Conservation (phyloP, 2,888 invertebrate genomes). For the Auanema sp. region DNA sequence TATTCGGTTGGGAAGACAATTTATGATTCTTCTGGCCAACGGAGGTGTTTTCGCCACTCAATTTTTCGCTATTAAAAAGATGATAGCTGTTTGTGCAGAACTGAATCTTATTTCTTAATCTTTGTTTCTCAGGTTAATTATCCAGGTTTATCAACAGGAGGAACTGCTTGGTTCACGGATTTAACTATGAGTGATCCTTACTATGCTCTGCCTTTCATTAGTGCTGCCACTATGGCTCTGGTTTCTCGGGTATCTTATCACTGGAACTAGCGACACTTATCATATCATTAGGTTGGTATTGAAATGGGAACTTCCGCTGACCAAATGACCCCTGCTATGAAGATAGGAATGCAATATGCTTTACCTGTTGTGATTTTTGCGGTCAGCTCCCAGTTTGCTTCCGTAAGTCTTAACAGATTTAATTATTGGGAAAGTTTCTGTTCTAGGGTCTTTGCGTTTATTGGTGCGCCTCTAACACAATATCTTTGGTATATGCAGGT, state of each 20-base stretch:
- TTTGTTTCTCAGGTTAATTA: conserved; percentile 72
- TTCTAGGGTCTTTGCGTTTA: conserved; percentile 58
- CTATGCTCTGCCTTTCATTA: conserved; percentile 82
- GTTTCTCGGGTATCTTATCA: conserved; percentile 74
- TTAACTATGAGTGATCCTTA: conserved; percentile 87
- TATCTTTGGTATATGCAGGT: conserved; percentile 54
- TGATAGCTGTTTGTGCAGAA: conserved; percentile 75
- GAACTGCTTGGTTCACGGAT: conserved; percentile 88
- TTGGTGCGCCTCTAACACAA: conserved; percentile 58
- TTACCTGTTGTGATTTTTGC: conserved; percentile 53
- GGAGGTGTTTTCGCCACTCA: conserved; percentile 87
- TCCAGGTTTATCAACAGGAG: conserved; percentile 84
- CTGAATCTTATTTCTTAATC: conserved; percentile 9
- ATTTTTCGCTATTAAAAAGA: conserved; percentile 82
- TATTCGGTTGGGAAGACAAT: conserved; percentile 51
- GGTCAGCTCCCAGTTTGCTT: conserved; percentile 51
- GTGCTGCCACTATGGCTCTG: conserved; percentile 79
- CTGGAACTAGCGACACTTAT: background rate
- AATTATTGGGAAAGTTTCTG: background rate
- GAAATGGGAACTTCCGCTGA: conserved; percentile 52
- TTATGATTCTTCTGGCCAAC: conserved; percentile 66
- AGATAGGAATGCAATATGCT: conserved; percentile 54
- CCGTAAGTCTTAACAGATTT: conserved; percentile 29
- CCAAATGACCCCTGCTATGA: conserved; percentile 51
- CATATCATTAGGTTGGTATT: conserved; percentile 43